Conservation (phyloP, 1,140 invertebrate genomes). For the Dendroctonus ponderosae region DNA sequence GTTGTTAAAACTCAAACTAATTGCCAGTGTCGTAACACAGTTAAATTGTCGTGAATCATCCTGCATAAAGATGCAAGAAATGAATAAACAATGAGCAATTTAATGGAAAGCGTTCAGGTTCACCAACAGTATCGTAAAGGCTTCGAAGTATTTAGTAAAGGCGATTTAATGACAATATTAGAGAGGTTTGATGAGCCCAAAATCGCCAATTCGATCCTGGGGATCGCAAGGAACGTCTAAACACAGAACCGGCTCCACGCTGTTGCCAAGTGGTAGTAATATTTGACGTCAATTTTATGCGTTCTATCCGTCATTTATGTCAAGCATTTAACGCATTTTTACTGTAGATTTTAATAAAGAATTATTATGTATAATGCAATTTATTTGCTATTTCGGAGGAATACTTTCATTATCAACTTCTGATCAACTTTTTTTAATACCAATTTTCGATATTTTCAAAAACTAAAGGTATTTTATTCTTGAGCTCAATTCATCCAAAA, state of each 20-base stretch:
- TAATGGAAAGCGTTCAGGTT: neutral
- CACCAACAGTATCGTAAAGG: neutral
- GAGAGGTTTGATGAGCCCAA: neutral
- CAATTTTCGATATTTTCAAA: no score
- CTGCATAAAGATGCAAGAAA: neutral
- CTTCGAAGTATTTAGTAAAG: neutral
- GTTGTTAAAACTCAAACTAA: neutral
- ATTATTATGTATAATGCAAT: no score
- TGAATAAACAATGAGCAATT: slow-evolving; percentile 9
- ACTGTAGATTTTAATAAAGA: no score
- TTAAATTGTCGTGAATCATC: neutral
- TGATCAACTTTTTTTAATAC: no score
- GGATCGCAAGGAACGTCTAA: neutral
- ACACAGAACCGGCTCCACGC: neutral
- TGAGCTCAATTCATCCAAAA: no score
- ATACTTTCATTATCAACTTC: no score
- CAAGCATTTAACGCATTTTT: no score
- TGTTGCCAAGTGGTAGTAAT: neutral
- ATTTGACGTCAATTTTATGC: neutral
- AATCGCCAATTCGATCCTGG: neutral
- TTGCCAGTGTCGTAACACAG: neutral
- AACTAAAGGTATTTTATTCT: no score
- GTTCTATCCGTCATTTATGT: no score
- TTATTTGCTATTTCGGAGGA: no score
- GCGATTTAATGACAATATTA: neutral